phyloP scores from a whole-genome alignment of 2,113 vertebrate genomes.

The Scophthalmus maximus region DNA sequence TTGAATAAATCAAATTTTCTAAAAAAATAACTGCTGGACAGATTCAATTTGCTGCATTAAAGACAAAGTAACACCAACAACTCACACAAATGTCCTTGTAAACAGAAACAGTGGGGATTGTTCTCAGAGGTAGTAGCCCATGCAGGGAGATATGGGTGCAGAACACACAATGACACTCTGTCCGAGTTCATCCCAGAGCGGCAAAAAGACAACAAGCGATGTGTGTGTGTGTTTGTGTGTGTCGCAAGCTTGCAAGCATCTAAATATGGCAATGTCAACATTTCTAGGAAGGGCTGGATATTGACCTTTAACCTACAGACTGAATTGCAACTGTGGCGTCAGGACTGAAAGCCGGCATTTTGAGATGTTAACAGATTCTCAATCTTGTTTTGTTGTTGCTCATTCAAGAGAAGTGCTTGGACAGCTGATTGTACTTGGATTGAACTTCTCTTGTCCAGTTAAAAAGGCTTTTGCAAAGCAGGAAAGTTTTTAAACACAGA shows the following conservation, averaged over 20 bases:
- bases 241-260: constrained; percentile 20
- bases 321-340: background rate
- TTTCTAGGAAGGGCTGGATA: background rate
- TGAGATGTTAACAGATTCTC: background rate
- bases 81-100: constrained; percentile 8
- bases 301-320: background rate
- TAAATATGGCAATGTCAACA: constrained; percentile 36
- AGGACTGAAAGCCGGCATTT: background rate
- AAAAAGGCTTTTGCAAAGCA: background rate
- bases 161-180: constrained; percentile 64
- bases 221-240: constrained; percentile 31
- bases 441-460: background rate
- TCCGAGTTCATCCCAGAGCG: constrained; percentile 40
- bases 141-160: constrained; percentile 27
- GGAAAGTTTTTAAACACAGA: too few species aligned
- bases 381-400: background rate
- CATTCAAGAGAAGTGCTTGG: background rate
- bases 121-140: constrained; percentile 31
- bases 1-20: constrained; percentile 40
- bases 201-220: constrained; percentile 48
- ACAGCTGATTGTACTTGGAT: background rate
- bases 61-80: constrained; percentile 5
- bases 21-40: constrained; percentile 40
- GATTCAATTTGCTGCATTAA: constrained; percentile 56
- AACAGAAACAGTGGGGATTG: constrained; percentile 45